Base-by-base conservation (phyloP, 1,140 invertebrate genomes). In the Stegodyphus dumicola region DNA sequence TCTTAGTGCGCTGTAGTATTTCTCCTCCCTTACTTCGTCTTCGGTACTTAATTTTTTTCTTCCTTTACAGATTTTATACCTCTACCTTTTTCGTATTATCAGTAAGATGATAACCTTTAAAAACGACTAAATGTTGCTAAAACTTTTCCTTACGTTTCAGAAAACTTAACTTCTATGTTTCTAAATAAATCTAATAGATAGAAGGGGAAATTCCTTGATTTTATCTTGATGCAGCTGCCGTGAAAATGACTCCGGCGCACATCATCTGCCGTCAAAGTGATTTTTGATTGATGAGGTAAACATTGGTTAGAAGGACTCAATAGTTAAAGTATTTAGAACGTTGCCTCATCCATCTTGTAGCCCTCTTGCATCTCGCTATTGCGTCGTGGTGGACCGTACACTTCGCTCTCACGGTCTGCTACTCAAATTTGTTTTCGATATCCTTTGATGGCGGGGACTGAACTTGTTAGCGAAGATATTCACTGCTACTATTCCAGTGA, bases 271-370 rank as follows among this genome's bases (percentile, higher is more conserved):
- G n/a, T 77, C 65, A 77, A 67, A 77, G 76, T 77, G 60, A 77
- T 17, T 77, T 33, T 77, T 77, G 76, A 77, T 77, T 48, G 52
- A 77, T 77, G 76, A 66, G 64, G 76, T 65, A 77, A 66, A 77
- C 76, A 67, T 77, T 17, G 65, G 60, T 77, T 77, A 67, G 49
- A 65, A n/a, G 15, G 64, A 52, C 48, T 52, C 60, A 67, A 66
- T 77, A 49, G 60, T 77, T 77, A 77, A 77, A 77, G 76, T 77
- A 67, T 77, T 77, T 77, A 77, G 76, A 52, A 67, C 17, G 76
- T 15, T 66, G 49, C 65, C 76, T 9, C 76, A 77, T 77, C 76
- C 60, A 77, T 77, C 64, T 76, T 76, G 33, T 33, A 33, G 33
- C 33, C 49, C 70, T 52, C 5, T 51, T 49, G 53, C 70, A 9